These are phyloP conservation scores for Choloepus didactylus DNA, from an alignment of 2,797 vertebrate species.

Conservation along the genomic window DNA sequence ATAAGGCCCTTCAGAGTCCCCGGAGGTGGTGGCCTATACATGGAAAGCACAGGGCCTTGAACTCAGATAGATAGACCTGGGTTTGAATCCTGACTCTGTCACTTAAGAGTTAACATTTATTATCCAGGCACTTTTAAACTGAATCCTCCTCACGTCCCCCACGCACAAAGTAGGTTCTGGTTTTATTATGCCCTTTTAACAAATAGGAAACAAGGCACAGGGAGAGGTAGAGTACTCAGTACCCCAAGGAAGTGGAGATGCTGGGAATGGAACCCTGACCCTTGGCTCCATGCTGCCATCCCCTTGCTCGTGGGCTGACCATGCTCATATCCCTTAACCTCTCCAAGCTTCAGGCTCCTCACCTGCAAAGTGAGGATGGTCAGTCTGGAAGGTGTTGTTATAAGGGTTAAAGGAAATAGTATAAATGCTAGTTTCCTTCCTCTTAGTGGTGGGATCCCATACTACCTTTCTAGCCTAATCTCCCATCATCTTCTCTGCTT, in stretches of 20 bases:
- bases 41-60: neutral
- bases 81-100: neutral
- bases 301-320: neutral
- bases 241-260: neutral
- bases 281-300: neutral
- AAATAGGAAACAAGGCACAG: neutral
- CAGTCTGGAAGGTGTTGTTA: conserved; percentile 12
- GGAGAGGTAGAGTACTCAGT: neutral
- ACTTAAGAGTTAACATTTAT: conserved; percentile 41
- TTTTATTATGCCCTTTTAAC: neutral
- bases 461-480: conserved; percentile 19
- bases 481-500: neutral
- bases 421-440: neutral
- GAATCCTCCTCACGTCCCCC: neutral
- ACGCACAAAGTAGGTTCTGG: neutral
- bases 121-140: neutral
- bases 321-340: neutral
- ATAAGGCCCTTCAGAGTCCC: neutral
- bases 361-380: neutral
- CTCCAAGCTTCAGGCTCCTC: neutral
- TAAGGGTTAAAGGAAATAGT: conserved; percentile 52
- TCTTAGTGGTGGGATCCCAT: conserved; percentile 14
- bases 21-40: neutral
- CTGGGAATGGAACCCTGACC: neutral
- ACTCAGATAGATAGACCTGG: conserved; percentile 10